Conservation (phyloP, 2,797 vertebrate species). For the Smutsia gigantea region DNA sequence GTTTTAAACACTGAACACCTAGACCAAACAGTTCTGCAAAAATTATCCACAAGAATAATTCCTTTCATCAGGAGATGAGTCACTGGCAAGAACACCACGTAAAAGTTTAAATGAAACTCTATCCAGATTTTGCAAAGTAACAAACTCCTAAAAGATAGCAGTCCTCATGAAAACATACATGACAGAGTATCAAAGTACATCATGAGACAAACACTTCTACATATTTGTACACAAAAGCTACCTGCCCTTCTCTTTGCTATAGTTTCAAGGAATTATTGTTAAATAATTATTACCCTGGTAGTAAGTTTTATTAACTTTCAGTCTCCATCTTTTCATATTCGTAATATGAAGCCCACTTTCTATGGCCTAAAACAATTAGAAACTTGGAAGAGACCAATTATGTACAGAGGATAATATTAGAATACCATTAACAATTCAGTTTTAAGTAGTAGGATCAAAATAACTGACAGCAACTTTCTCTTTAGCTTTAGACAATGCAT, state of each 20-base stretch:
- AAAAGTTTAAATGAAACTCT: not conserved
- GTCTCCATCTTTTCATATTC: not conserved
- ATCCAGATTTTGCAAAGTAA: not conserved
- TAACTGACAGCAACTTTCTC: constrained; percentile 6
- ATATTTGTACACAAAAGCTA: not conserved
- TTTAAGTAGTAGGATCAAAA: constrained; percentile 34
- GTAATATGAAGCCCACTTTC: not conserved
- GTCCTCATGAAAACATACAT: not conserved
- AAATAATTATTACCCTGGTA: not conserved
- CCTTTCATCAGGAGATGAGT: not conserved
- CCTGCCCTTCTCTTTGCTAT: not conserved
- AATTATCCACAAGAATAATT: constrained; percentile 18
- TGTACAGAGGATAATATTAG: not conserved
- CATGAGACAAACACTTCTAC: not conserved
- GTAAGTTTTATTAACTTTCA: not conserved
- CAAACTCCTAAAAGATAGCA: not conserved
- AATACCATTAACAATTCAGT: not conserved
- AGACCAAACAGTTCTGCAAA: constrained; percentile 11
- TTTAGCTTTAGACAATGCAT: not conserved
- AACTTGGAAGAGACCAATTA: not conserved
- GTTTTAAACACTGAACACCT: constrained; percentile 37
- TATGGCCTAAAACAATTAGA: constrained; percentile 34
- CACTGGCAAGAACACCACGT: not conserved
- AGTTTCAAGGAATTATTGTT: not conserved
- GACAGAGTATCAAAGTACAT: not conserved